Evolutionary conservation across 2,113 vertebrate genomes (phyloP).

Genomic region (Synchiropus splendidus): DNA sequence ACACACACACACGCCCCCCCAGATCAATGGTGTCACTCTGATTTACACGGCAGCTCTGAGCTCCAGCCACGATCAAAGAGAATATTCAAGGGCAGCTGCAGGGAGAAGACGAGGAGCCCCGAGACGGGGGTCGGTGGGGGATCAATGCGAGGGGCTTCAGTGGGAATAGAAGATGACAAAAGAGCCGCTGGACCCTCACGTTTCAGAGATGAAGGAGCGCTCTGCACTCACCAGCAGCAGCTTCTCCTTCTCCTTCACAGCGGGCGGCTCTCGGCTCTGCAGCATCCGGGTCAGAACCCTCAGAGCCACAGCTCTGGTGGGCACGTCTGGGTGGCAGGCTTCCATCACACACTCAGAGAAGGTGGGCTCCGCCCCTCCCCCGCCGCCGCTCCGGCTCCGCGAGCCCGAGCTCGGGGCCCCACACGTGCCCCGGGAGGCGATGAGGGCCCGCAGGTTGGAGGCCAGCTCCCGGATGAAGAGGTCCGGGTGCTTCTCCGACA

Average conservation of each 20-base stretch:
- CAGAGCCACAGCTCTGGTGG: slow-evolving; percentile 72
- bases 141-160: too few species aligned
- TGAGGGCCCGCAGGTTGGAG: slow-evolving; percentile 70
- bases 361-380: not conserved
- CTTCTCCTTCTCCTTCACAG: slow-evolving; percentile 66
- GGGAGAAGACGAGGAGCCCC: too few species aligned
- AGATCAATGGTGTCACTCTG: too few species aligned
- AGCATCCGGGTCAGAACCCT: slow-evolving; percentile 67
- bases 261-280: slow-evolving; percentile 49
- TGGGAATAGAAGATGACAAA: too few species aligned
- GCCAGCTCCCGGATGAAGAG: slow-evolving; percentile 79
- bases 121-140: too few species aligned
- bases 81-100: too few species aligned
- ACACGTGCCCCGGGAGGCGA: slow-evolving; percentile 81
- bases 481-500: slow-evolving; percentile 73
- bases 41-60: too few species aligned
- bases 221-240: slow-evolving; percentile 69
- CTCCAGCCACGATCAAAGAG: too few species aligned
- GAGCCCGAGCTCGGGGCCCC: slow-evolving; percentile 12
- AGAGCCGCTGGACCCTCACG: too few species aligned
- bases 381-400: too few species aligned
- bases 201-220: too few species aligned
- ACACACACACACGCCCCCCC: slow-evolving; percentile 11
- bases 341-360: slow-evolving; percentile 66
- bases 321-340: slow-evolving; percentile 78